Evolutionary conservation across 2,113 vertebrate genomes (phyloP), one percentile per base, ranked within the genome.

Genomic region (Strix aluco): DNA sequence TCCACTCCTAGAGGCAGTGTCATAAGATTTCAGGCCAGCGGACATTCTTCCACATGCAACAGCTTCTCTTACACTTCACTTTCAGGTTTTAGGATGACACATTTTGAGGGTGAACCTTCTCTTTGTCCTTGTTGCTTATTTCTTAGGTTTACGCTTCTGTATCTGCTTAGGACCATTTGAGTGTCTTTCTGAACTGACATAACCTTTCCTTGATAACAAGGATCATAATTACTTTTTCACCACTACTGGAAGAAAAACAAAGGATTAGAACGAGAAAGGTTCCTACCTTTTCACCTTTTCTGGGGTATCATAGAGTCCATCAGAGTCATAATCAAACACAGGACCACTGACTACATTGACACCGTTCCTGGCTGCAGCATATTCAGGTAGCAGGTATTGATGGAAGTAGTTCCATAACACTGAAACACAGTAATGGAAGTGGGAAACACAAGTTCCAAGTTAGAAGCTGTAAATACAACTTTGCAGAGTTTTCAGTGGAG

Each of bases 261-360:
- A 78, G 15, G 12, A 83, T 40, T 80, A 69, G 12, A 74, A 77
- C 16, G 11, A 6, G 27, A 81, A 86, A 83, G 21, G 10, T 54
- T 94, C 98, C 97, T 95, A 99, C 99, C 94, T 94, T 70, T 96
- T 97, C 66, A 98, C 63, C 30, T 81, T 95, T 65, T 95, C 97
- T 6, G 95, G 80, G 13, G 97, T 82, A 94, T 99, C 99, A 46
- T 97, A 98, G 23, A 86, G 96, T 44, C 99, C 99, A 59, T 99
- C 97, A n/a, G 95, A 98, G 90, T 99, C 96, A 23, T 95, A 96
- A 96, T 99, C 99, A 86, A 99, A 99, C 96, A 99, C 98, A 2
- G 99, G 99, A 70, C 99, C 99, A 5, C 99, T 99, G 90, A 99
- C 97, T 27, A 99, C 95, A 79, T 99, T 99, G 84, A 99, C 51